Conservation (phyloP, 1,140 invertebrate species). For the Aporrectodea caliginosa region DNA sequence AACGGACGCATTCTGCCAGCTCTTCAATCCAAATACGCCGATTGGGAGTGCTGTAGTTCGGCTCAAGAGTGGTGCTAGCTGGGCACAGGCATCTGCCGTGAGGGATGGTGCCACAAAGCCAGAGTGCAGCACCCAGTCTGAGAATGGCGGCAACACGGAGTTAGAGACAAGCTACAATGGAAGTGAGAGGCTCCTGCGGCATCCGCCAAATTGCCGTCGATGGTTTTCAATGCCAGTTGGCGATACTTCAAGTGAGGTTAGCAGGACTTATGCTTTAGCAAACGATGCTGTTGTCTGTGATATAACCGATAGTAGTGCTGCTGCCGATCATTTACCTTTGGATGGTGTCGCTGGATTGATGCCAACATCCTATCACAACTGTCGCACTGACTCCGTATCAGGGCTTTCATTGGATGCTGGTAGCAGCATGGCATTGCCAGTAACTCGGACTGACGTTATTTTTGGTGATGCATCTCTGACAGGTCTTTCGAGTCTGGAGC, state of each 20-base stretch:
- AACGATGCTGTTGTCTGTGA: too few relatives aligned
- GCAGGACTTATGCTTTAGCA: too few relatives aligned
- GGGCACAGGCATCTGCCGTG: neutral
- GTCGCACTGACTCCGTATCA: too few relatives aligned
- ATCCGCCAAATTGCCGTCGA: neutral
- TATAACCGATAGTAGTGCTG: neutral
- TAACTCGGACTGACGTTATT: neutral
- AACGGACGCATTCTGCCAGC: slow-evolving; percentile 9
- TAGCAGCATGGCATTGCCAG: too few relatives aligned
- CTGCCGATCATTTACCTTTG: neutral
- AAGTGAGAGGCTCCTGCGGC: neutral
- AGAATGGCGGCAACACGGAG: neutral
- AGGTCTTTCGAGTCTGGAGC: neutral
- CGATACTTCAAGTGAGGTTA: neutral
- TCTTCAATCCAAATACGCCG: neutral
- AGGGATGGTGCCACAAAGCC: too few relatives aligned
- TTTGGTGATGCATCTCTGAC: neutral
- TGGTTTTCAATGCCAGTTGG: neutral
- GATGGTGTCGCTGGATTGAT: too few relatives aligned
- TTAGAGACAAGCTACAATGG: too few relatives aligned
- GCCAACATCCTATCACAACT: too few relatives aligned
- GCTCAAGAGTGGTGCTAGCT: neutral
- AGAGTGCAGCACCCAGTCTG: too few relatives aligned
- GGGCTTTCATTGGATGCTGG: too few relatives aligned
- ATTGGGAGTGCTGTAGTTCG: neutral